Evolutionary conservation across 1,140 invertebrate genomes (phyloP).

Genomic region (Penaeus japonicus): DNA sequence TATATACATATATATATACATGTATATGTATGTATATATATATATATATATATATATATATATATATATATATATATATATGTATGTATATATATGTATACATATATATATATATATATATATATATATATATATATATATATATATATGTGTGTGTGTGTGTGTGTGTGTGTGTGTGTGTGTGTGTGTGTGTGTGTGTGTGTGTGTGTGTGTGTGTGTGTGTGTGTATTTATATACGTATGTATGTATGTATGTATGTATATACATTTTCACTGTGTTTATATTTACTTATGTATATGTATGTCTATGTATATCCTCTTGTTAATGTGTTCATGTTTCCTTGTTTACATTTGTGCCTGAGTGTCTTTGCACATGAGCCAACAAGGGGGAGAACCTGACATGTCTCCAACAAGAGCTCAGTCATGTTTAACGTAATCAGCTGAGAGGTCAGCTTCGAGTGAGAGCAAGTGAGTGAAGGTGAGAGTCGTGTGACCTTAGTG

Average conservation of each 20-base stretch:
- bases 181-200: background rate
- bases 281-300: no score
- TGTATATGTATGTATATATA: background rate
- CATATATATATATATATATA: background rate
- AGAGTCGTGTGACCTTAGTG: background rate
- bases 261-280: no score
- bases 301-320: no score
- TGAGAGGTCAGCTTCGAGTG: no score
- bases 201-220: background rate
- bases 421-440: no score
- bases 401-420: no score
- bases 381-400: no score
- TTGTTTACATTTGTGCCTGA: no score
- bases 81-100: background rate
- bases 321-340: no score
- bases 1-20: no score
- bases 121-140: slow-evolving; percentile 1
- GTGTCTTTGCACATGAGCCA: no score
- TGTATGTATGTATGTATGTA: no score
- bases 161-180: background rate
- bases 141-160: background rate
- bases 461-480: background rate
- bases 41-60: background rate
- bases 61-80: background rate
- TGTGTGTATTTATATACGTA: background rate